These are phyloP conservation scores for Zygothrica quintamaculata DNA, from an alignment of 2,888 invertebrate species.

Conservation along the genomic window DNA sequence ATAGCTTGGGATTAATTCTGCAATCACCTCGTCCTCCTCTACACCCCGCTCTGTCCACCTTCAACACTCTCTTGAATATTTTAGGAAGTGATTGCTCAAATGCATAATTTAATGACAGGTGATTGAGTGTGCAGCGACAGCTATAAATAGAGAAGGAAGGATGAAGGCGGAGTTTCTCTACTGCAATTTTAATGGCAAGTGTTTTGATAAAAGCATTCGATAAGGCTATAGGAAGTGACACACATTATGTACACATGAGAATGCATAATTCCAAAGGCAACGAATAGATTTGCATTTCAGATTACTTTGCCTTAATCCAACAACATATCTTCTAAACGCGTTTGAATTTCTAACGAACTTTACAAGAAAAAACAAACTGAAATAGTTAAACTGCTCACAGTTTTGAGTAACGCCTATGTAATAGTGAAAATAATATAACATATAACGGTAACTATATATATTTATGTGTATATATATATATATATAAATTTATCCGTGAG, in stretches of 20 bases:
- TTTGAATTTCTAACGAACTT: no score
- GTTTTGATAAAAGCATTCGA: constrained; percentile 16
- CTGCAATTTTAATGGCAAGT: constrained; percentile 30
- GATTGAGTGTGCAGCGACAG: constrained; percentile 53
- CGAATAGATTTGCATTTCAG: constrained; percentile 14
- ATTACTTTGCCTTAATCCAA: no score
- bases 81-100: constrained; percentile 79
- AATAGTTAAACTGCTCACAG: no score
- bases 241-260: neutral
- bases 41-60: no score
- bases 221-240: constrained; percentile 2
- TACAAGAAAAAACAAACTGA: no score
- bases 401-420: no score
- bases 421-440: no score
- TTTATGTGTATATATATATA: no score
- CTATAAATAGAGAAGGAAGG: neutral
- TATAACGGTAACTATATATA: no score
- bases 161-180: neutral
- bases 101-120: constrained; percentile 78
- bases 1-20: constrained; percentile 2
- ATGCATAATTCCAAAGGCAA: constrained; percentile 22
- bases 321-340: no score
- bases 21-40: no score
- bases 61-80: constrained; percentile 58
- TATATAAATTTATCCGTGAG: no score